Conservation (phyloP, 92 coral and sea anemone genomes). For the Umimayanthus kanabou region DNA sequence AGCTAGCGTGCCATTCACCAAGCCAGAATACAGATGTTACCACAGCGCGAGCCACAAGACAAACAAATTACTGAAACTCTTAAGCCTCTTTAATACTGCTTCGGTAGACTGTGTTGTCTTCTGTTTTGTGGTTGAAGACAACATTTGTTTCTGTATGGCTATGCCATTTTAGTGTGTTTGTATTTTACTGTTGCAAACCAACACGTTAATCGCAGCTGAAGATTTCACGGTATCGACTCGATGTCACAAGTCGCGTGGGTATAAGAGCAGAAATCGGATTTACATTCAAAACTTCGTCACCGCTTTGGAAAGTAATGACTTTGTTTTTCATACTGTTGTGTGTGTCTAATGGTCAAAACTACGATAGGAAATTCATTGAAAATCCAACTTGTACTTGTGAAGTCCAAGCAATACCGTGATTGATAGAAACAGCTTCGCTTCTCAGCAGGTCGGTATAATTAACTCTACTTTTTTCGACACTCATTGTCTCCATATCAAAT, state of each 20-base stretch:
- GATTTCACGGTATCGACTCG: not conserved
- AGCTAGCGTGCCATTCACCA: not conserved
- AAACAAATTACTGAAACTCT: not conserved
- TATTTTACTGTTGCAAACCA: not conserved
- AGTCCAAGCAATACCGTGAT: too few relatives aligned
- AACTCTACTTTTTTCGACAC: not conserved
- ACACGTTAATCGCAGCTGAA: not conserved
- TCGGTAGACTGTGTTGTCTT: not conserved
- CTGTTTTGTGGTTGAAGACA: not conserved
- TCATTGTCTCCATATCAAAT: not conserved
- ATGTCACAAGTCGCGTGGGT: not conserved
- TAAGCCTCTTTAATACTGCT: not conserved
- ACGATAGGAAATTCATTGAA: not conserved
- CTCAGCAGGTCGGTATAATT: not conserved
- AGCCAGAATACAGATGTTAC: not conserved
- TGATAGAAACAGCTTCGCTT: not conserved
- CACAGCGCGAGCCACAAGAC: not conserved
- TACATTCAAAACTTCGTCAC: not conserved
- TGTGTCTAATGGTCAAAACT: not conserved
- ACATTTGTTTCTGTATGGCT: not conserved
- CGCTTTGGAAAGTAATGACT: not conserved
- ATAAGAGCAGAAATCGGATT: not conserved
- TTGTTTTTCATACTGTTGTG: too few relatives aligned
- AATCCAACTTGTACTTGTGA: too few relatives aligned
- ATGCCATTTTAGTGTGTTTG: not conserved